Evolutionary conservation across 2,797 vertebrate genomes (phyloP).

Genomic region (Acanthopagrus latus): DNA sequence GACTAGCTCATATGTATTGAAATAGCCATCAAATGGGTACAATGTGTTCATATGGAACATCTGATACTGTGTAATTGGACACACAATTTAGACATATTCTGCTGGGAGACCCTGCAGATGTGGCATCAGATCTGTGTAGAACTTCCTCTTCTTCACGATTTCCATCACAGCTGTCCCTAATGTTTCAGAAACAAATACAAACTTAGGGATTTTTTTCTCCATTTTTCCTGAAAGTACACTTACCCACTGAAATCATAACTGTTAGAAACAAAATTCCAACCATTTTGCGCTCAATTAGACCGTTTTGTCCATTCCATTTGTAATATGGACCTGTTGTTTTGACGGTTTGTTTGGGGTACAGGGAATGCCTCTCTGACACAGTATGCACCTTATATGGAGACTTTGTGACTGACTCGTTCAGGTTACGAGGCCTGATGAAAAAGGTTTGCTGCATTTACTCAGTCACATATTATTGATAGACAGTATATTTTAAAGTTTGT

Average conservation of each 20-base stretch:
- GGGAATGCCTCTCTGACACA: not conserved
- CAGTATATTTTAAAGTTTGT: not conserved
- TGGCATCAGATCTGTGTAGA: not conserved
- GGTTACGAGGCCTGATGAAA: not conserved
- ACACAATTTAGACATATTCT: not conserved
- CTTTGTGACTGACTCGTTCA: not conserved
- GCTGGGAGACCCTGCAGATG: not conserved
- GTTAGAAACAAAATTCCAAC: not conserved
- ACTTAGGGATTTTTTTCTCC: not conserved
- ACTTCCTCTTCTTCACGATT: not conserved
- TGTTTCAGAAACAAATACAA: not conserved
- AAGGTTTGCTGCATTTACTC: not conserved
- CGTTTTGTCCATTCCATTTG: not conserved
- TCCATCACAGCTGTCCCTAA: not conserved
- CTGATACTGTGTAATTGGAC: not conserved
- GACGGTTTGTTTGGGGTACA: not conserved
- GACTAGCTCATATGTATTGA: not conserved
- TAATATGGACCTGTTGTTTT: not conserved
- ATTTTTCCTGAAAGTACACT: not conserved
- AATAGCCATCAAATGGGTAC: not conserved
- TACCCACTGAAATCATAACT: not conserved
- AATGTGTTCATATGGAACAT: not conserved
- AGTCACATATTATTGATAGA: not conserved
- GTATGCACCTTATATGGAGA: not conserved
- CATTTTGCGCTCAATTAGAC: not conserved